phyloP scores from a whole-genome alignment of 2,113 vertebrate species.

The Larimichthys crocea region DNA sequence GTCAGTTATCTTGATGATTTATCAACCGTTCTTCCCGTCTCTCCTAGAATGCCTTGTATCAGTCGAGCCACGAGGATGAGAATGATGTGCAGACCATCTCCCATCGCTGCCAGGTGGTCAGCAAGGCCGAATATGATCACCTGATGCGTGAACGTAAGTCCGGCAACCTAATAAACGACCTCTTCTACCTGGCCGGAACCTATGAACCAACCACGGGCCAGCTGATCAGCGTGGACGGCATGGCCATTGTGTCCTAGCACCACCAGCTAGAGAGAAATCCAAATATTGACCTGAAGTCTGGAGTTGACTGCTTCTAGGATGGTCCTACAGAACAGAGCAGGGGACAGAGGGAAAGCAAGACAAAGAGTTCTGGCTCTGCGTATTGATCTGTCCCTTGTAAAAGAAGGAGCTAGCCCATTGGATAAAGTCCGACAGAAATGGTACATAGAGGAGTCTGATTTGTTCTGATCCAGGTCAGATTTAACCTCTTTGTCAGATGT shows the following conservation, averaged over 20 bases:
- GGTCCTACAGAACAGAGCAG: conserved; percentile 30
- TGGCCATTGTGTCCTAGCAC: conserved; percentile 90
- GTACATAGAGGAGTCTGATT: conserved; percentile 53
- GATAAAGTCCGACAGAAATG: conserved; percentile 53
- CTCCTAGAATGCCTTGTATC: conserved; percentile 93
- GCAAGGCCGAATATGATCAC: conserved; percentile 91
- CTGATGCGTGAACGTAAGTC: conserved; percentile 86
- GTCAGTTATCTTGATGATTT: not conserved
- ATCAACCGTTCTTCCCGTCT: not conserved
- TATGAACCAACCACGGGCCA: conserved; percentile 96
- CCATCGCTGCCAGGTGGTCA: conserved; percentile 97
- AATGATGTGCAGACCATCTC: conserved; percentile 99
- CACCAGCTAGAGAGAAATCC: conserved; percentile 44
- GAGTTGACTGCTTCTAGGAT: conserved; percentile 37
- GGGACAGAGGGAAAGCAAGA: conserved; percentile 38
- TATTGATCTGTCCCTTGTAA: conserved; percentile 38
- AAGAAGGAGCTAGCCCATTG: conserved; percentile 47
- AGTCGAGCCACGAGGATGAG: conserved; percentile 97
- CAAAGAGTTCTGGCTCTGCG: conserved; percentile 36
- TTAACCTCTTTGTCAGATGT: conserved; percentile 42
- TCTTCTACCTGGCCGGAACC: conserved; percentile 96
- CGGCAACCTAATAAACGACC: conserved; percentile 86
- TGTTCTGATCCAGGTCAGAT: conserved; percentile 45
- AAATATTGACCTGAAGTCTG: conserved; percentile 35
- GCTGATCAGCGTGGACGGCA: conserved; percentile 91